These are phyloP conservation scores for Jaculus jaculus DNA, from an alignment of 2,113 vertebrate species.

Conservation along the genomic window DNA sequence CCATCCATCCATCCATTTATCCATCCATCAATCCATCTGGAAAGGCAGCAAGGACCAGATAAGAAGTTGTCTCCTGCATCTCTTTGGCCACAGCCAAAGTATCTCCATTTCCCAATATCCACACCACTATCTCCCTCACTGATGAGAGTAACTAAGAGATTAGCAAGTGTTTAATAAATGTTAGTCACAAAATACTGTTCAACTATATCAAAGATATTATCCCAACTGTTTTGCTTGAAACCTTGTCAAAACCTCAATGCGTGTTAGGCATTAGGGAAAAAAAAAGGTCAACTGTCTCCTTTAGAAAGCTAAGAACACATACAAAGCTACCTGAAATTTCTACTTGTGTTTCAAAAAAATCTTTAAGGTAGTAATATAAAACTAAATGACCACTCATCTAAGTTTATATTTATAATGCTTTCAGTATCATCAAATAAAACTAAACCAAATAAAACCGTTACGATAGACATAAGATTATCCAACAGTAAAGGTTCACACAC, in stretches of 20 bases:
- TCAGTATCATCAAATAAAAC: slow-evolving; percentile 7
- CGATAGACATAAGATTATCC: neutral
- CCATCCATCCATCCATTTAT: slow-evolving; percentile 28
- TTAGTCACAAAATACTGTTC: slow-evolving; percentile 44
- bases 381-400: slow-evolving; percentile 18
- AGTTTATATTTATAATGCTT: neutral
- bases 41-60: neutral
- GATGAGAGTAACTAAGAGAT: slow-evolving; percentile 29
- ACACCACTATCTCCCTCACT: neutral
- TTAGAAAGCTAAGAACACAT: slow-evolving; percentile 43
- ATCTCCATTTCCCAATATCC: slow-evolving; percentile 28
- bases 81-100: neutral
- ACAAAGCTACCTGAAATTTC: slow-evolving; percentile 23
- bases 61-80: neutral
- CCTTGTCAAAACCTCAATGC: neutral
- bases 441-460: slow-evolving; percentile 24
- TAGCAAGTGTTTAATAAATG: slow-evolving; percentile 43
- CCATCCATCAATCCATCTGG: slow-evolving; percentile 19
- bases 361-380: slow-evolving; percentile 34
- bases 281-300: slow-evolving; percentile 34
- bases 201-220: slow-evolving; percentile 41
- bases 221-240: slow-evolving; percentile 35
- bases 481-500: slow-evolving; percentile 21
- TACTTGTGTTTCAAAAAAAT: neutral
- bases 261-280: neutral